A percentile compares a stretch with the other conserved stretches of the same genome.
Conservation (phyloP, 2,797 vertebrate genomes). For the Mergus octosetaceus region DNA sequence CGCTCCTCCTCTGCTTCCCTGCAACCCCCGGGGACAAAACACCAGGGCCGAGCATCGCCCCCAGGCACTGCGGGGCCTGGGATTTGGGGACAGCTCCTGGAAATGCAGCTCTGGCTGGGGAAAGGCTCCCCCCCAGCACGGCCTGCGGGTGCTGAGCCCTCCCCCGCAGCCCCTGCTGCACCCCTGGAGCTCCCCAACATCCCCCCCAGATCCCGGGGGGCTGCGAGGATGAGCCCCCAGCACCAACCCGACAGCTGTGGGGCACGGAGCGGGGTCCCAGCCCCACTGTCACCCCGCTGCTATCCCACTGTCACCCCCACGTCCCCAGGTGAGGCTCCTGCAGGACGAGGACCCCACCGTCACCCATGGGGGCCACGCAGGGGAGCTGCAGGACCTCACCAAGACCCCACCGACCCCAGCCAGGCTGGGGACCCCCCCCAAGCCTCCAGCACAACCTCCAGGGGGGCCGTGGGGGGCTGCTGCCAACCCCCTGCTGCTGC, state of each 20-base stretch:
- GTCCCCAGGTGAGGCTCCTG: not conserved
- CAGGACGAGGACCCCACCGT: not conserved
- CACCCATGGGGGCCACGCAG: fast-evolving
- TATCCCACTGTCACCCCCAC: not conserved
- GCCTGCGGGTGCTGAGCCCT: not conserved
- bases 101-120: not conserved
- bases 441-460: constrained; percentile 8
- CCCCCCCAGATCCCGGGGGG: not conserved
- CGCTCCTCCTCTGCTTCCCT: not conserved
- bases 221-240: not conserved
- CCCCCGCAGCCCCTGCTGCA: not conserved
- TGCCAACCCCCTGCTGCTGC: not conserved
- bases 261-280: not conserved
- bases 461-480: not conserved
- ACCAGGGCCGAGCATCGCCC: fast-evolving
- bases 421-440: not conserved
- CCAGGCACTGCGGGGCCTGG: not conserved
- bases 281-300: not conserved
- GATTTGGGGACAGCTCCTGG: not conserved
- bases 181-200: not conserved
- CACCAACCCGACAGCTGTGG: not conserved
- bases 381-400: not conserved
- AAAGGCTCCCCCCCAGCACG: not conserved
- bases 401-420: fast-evolving
- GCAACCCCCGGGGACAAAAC: not conserved